Conservation (phyloP, 1,140 invertebrate genomes). For the Matsumurasca onukii region DNA sequence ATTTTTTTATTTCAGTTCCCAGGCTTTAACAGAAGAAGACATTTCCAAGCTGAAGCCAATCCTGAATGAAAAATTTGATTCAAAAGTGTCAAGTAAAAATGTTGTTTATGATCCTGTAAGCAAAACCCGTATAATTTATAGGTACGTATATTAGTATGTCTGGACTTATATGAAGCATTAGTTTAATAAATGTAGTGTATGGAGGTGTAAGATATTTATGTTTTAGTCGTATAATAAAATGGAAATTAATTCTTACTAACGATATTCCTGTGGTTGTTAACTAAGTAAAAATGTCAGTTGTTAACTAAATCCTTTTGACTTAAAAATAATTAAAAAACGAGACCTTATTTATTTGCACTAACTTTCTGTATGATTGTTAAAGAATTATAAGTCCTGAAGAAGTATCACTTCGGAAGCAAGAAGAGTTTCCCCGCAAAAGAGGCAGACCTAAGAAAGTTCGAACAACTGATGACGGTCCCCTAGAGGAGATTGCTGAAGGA, state of each 20-base stretch:
- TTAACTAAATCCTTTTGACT: background rate
- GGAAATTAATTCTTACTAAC: constrained; percentile 23
- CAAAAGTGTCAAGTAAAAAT: constrained; percentile 51
- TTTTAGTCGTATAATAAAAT: constrained; percentile 25
- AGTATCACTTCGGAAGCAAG: constrained; percentile 17
- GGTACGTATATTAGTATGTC: constrained; percentile 42
- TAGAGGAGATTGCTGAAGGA: constrained; percentile 1
- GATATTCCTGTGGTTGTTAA: background rate
- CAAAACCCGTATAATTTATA: constrained; percentile 61
- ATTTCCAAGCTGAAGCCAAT: constrained; percentile 62
- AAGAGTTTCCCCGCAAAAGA: constrained; percentile 12
- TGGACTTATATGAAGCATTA: background rate
- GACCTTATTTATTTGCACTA: background rate
- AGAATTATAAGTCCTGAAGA: constrained; percentile 24
- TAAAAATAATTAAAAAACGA: constrained; percentile 25
- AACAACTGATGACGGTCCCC: background rate
- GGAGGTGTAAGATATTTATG: background rate
- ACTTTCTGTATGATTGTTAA: background rate
- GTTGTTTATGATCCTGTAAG: constrained; percentile 56
- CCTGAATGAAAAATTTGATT: constrained; percentile 52
- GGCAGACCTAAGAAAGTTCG: constrained; percentile 18
- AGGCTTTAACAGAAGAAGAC: constrained; percentile 54
- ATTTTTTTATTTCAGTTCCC: constrained; percentile 56
- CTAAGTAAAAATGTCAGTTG: background rate
- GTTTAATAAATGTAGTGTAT: background rate